Evolutionary conservation across 2,113 vertebrate genomes (phyloP), one percentile per base, ranked within the genome.

Genomic region (Aleadryas rufinucha): DNA sequence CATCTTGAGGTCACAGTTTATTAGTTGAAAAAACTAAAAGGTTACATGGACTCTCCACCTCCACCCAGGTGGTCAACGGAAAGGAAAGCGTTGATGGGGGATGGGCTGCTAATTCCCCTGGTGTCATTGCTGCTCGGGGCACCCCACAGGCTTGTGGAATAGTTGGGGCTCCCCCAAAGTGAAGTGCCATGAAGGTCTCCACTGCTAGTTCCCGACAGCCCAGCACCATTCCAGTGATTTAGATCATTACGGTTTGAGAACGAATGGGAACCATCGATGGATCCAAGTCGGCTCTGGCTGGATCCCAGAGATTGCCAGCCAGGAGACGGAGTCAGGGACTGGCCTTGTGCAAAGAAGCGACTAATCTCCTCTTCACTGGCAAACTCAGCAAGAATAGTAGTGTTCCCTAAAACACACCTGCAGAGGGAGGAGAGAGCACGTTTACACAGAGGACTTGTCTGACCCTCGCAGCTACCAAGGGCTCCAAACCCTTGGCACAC

Each of bases 311-410:
- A 97, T 89, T 99, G 99, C 99, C 99, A 99, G 98, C 98, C 95
- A 35, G 99, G 98, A 98, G 99, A 99, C 96, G 99, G 98, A 96
- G 99, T 98, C 98, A 99, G 97, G 95, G 99, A 99, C 99, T 99
- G 99, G 98, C 99, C 99, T 99, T 99, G 99, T 99, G 99, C 99
- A 99, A 99, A 99, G 99, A 99, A 99, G 98, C 99, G 99, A 98
- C 98, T 99, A 96, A 99, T 99, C 99, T 99, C 99, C 99, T 99
- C 99, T 98, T 99, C 99, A 97, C 99, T 99, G 98, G 99, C 99
- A 98, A 99, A 99, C 98, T 99, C 99, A 93, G 99, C 99, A 97
- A 99, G 99, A 98, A 99, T 99, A 97, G 99, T 99, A 98, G 99
- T 99, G 99, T 99, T 99, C 98, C 99, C 99, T 98, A 99, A 98